Evolutionary conservation across 37 sponge, comb jelly and placozoan species (phyloP), one percentile per base, ranked within the genome.

Genomic region (Hormiphora californensis): DNA sequence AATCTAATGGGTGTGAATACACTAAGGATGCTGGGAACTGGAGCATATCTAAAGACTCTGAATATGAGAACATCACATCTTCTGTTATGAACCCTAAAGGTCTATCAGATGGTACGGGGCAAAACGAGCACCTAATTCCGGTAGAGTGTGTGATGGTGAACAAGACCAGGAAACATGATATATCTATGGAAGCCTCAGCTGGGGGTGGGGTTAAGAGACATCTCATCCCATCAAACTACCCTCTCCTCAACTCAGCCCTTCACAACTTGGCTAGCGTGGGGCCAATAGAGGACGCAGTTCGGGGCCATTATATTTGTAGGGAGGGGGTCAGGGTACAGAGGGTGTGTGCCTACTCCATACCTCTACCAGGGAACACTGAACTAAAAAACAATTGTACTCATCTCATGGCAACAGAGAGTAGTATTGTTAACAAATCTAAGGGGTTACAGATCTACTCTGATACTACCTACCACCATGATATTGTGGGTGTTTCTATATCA

Each of bases 251-350:
- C n/a, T n/a, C n/a, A n/a, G n/a, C n/a, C n/a, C n/a, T n/a, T n/a
- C n/a, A n/a, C n/a, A n/a, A n/a, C n/a, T n/a, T n/a, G n/a, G n/a
- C n/a, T n/a, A n/a, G n/a, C n/a, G n/a, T n/a, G n/a, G n/a, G n/a
- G n/a, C n/a, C n/a, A n/a, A n/a, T n/a, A n/a, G n/a, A n/a, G 9
- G 43, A 73, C 27, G 39, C 4, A 0, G 35, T n/a, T 21, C 35
- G 81, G 4, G 35, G 46, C 1, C 81, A 73, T 41, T 22, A 73
- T 40, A 21, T 73, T 1, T 73, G 81, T 33, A 33, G 17, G 12
- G 36, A 73, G 81, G 81, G 81, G 0, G 81, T 73, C 1, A 27
- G 40, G 17, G 81, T 73, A 22, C 81, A 73, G 46, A 43, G 81
- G 43, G 81, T 46, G 9, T 28, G 9, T 5, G 43, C 40, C 21